Base-by-base conservation (phyloP, 2,113 vertebrate genomes). In the Capra hircus region DNA sequence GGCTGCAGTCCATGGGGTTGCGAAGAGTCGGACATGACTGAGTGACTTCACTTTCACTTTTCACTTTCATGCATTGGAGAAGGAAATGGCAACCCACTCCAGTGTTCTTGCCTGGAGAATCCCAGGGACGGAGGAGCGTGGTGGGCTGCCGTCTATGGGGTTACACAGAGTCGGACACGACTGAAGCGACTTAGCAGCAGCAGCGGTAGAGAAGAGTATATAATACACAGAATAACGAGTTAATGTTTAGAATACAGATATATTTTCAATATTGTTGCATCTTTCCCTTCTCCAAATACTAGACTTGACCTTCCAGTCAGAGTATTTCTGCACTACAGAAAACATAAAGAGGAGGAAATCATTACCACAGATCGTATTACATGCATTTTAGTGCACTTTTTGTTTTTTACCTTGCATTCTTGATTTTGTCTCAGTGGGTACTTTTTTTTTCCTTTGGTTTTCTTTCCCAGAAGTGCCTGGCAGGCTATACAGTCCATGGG, bases 371-470 rank as follows among this genome's bases (percentile, higher is more conserved):
- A 27, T 36, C 4, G n/a, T 74, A 19, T 50, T 67, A 30, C 3
- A 6, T 74, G 19, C 67, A 74, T 74, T 74, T 74, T 40, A 67
- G 9, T 59, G 55, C 13, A 36, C 19, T 74, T 40, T 77, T 77
- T 43, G n/a, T 71, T 77, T 77, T 77, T 77, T 27, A 43, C 40
- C 40, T 40, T 43, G 23, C 43, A n/a, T 84, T 86, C 64, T 94
- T 86, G 15, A 92, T 82, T 96, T 97, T 89, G 92, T 82, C 89
- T 90, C 33, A 90, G 45, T 77, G 16, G 88, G 87, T 86, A 40
- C 13, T 45, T 16, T 88, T 84, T 84, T 71, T 57, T 48, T 1
- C 17, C 55, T 77, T 33, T 40, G 8, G 23, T 59, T 97, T 88
- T 57, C n/a, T 67, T 23, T 80, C 14, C 13, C 45, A 89, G 84